A percentile compares a stretch with the other conserved stretches of the same genome.
Evolutionary conservation across 2,888 invertebrate genomes (phyloP).

Genomic region (Nowickia ferox): DNA sequence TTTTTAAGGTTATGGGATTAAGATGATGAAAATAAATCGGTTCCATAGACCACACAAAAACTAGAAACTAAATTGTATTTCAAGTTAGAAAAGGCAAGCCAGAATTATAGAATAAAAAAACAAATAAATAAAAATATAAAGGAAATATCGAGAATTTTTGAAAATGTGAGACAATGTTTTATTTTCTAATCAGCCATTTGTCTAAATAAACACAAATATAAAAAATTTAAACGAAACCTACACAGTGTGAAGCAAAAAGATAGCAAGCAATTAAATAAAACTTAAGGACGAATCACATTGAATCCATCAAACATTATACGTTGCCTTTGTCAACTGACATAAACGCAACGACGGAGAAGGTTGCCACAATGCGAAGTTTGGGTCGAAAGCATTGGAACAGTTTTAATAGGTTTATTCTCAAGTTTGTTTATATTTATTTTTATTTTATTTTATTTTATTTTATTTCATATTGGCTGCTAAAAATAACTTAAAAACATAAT

Average conservation of each 20-base stretch:
- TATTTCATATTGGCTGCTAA: too few species aligned
- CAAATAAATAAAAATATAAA: background rate
- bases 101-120: background rate
- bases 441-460: too few species aligned
- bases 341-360: too few species aligned
- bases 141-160: background rate
- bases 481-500: too few species aligned
- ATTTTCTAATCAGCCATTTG: conserved; percentile 5
- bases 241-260: background rate
- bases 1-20: background rate
- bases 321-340: too few species aligned
- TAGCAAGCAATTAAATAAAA: background rate
- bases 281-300: too few species aligned
- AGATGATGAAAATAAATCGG: background rate
- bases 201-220: background rate
- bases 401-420: too few species aligned
- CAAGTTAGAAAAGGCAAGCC: background rate
- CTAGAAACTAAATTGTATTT: background rate
- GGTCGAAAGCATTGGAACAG: too few species aligned
- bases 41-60: background rate
- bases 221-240: background rate
- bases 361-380: too few species aligned
- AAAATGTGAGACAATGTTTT: background rate
- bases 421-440: too few species aligned
- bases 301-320: too few species aligned